Percentiles rank a stretch among this genome's conserved stretches.
These are phyloP conservation scores for Sesia bembeciformis DNA, from an alignment of 2,888 invertebrate species.

Conservation along the genomic window DNA sequence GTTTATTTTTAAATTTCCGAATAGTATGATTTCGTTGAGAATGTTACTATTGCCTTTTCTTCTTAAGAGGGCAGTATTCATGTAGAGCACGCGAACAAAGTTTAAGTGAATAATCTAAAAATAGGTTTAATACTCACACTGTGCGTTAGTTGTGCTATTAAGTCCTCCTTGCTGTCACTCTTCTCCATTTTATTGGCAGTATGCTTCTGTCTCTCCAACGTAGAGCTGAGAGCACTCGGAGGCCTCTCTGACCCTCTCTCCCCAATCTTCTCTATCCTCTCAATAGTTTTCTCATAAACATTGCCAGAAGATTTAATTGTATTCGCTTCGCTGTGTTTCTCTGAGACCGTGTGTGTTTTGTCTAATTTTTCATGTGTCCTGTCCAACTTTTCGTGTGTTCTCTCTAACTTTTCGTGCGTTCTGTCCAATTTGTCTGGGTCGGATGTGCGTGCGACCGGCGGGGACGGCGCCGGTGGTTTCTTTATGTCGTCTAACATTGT, in stretches of 20 bases:
- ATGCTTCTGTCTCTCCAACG: conserved; percentile 43
- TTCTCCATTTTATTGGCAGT: conserved; percentile 24
- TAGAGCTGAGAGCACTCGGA: conserved; percentile 15
- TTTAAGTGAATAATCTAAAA: not conserved
- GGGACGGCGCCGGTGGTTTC: conserved; percentile 41
- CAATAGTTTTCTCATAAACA: conserved; percentile 28
- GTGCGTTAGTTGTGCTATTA: conserved; percentile 62
- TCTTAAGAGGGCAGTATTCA: too few relatives aligned
- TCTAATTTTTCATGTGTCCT: not conserved
- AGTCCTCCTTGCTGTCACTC: conserved; percentile 37
- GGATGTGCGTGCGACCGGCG: conserved; percentile 25
- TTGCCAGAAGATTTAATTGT: conserved; percentile 14
- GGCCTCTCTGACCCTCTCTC: conserved; percentile 11
- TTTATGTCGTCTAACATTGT: conserved; percentile 61
- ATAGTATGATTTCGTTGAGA: too few relatives aligned
- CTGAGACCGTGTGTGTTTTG: conserved; percentile 10
- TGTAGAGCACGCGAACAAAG: too few relatives aligned
- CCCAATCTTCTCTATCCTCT: conserved; percentile 24
- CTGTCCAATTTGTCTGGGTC: conserved; percentile 25
- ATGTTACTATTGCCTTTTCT: too few relatives aligned
- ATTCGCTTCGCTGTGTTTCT: conserved; percentile 23
- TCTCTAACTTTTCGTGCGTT: conserved; percentile 20
- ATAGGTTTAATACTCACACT: conserved; percentile 41
- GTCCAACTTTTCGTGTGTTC: not conserved
- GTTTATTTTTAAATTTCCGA: too few relatives aligned